A percentile compares a stretch with the other conserved stretches of the same genome.
These are phyloP conservation scores for Drosophila borealis DNA, from an alignment of 2,888 invertebrate genomes.

Conservation along the genomic window DNA sequence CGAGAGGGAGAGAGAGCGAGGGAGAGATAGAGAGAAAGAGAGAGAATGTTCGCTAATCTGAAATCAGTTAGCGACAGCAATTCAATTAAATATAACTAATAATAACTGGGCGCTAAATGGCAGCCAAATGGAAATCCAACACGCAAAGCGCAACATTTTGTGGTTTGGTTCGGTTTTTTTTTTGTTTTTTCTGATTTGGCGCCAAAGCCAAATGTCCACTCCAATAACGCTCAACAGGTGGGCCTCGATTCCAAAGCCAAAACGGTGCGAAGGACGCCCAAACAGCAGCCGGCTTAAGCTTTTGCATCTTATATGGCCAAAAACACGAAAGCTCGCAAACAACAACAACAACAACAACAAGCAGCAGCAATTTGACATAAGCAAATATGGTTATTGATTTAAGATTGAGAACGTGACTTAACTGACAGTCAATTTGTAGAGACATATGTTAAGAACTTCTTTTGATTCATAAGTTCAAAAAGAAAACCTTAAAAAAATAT, in stretches of 20 bases:
- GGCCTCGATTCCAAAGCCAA: conserved; percentile 60
- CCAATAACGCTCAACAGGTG: conserved; percentile 65
- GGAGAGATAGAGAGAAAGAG: background rate
- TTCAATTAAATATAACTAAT: conserved; percentile 62
- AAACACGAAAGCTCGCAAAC: conserved; percentile 19
- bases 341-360: conserved; percentile 4
- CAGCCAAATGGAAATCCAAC: conserved; percentile 54
- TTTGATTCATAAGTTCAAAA: background rate
- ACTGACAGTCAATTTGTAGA: background rate
- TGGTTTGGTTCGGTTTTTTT: conserved; percentile 27
- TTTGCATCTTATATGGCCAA: conserved; percentile 65
- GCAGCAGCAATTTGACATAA: conserved; percentile 39
- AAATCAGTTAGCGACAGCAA: conserved; percentile 59
- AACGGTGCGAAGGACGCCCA: conserved; percentile 70
- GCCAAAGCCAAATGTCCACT: conserved; percentile 36
- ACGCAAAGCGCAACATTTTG: conserved; percentile 50
- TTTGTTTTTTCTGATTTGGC: conserved; percentile 20
- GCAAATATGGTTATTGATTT: conserved; percentile 66
- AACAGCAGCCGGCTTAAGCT: conserved; percentile 59
- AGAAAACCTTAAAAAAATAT: background rate
- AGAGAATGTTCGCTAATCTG: conserved; percentile 47
- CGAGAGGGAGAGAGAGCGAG: background rate
- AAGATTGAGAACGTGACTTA: conserved; percentile 40
- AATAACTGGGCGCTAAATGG: conserved; percentile 53
- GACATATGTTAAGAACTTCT: background rate